These are phyloP conservation scores for Catocala fraxini DNA, from an alignment of 2,888 invertebrate species.

Conservation along the genomic window DNA sequence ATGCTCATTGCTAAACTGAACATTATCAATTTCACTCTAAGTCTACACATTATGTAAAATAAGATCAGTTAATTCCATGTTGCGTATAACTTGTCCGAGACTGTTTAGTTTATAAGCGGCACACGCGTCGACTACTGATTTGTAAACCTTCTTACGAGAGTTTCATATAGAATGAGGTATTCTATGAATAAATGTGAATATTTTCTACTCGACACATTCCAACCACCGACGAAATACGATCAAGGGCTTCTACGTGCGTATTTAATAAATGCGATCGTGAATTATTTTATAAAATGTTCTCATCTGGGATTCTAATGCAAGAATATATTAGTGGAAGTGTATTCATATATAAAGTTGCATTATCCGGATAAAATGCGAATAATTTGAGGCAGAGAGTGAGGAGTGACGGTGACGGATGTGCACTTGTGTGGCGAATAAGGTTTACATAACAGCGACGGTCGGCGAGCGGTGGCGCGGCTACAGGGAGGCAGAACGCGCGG, in stretches of 20 bases:
- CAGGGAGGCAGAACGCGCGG: constrained; percentile 23
- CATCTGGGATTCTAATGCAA: too few species aligned
- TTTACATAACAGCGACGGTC: constrained; percentile 43
- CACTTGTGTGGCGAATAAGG: constrained; percentile 21
- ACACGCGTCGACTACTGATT: constrained; percentile 37
- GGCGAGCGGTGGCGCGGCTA: constrained; percentile 19
- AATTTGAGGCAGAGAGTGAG: neutral
- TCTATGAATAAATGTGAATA: constrained; percentile 27
- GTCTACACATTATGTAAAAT: constrained; percentile 34
- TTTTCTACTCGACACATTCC: constrained; percentile 33
- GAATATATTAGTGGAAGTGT: neutral
- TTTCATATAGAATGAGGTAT: constrained; percentile 39
- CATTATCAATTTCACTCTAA: constrained; percentile 15
- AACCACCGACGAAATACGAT: constrained; percentile 40
- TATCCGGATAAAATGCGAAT: neutral
- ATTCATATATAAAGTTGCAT: neutral
- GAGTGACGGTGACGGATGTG: neutral
- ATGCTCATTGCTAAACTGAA: constrained; percentile 13
- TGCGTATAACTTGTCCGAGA: constrained; percentile 25
- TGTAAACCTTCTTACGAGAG: constrained; percentile 43
- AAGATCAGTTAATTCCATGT: constrained; percentile 39
- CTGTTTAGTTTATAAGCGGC: constrained; percentile 25
- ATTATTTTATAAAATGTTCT: constrained; percentile 6
- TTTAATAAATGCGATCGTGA: constrained; percentile 17
- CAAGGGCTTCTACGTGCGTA: constrained; percentile 33